phyloP scores from a whole-genome alignment of 2,888 invertebrate species.

The Morinoia aosen region DNA sequence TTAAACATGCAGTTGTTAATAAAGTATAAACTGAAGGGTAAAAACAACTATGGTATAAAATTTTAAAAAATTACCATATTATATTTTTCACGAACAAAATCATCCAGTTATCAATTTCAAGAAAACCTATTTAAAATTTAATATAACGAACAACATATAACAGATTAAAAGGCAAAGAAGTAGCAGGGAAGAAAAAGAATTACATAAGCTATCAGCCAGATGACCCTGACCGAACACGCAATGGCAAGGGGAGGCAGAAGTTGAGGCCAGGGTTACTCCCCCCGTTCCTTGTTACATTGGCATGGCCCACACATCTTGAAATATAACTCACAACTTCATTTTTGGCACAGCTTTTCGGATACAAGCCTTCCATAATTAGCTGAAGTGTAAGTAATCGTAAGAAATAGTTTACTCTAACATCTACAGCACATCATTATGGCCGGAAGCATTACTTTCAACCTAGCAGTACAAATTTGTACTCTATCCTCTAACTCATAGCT shows the following conservation, averaged over 20 bases:
- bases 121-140: background rate
- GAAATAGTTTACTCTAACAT: too few species aligned
- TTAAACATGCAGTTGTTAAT: background rate
- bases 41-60: background rate
- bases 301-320: background rate
- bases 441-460: too few species aligned
- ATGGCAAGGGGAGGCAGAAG: background rate
- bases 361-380: background rate
- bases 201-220: background rate
- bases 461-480: too few species aligned
- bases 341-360: background rate
- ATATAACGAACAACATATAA: background rate
- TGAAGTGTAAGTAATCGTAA: background rate
- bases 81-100: background rate
- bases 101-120: background rate
- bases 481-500: too few species aligned
- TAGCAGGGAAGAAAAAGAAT: conserved; percentile 6
- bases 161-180: background rate
- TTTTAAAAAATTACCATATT: background rate
- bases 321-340: background rate
- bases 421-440: too few species aligned
- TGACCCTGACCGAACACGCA: conserved; percentile 34
- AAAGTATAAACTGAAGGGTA: background rate
- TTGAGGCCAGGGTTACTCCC: background rate
- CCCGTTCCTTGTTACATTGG: background rate